Conservation (phyloP, 2,797 vertebrate genomes). For the Thaleichthys pacificus region DNA sequence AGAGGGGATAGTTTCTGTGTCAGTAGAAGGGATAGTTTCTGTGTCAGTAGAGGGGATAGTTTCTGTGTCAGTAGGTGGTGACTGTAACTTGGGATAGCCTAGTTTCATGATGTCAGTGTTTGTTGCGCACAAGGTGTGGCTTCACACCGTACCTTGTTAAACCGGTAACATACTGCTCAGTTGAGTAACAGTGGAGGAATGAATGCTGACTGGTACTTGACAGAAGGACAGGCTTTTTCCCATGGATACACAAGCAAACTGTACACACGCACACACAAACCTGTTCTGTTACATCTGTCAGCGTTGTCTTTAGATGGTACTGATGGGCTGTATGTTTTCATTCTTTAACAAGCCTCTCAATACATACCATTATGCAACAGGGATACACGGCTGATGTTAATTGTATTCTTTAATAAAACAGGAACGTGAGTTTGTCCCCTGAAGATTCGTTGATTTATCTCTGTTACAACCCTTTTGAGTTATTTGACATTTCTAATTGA, state of each 20-base stretch:
- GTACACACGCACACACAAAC: neutral
- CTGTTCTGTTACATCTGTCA: neutral
- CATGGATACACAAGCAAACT: neutral
- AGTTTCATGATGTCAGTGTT: neutral
- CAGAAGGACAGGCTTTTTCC: neutral
- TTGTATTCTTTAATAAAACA: no score
- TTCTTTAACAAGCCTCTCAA: neutral
- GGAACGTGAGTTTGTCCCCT: no score
- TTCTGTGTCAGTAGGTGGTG: neutral
- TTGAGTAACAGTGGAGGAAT: conserved; percentile 32
- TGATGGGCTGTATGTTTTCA: neutral
- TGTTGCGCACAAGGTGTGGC: neutral
- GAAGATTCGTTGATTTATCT: neutral
- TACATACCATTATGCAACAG: no score
- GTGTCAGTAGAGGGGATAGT: no score
- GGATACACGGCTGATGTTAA: no score
- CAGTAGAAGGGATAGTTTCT: no score
- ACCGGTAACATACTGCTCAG: conserved; percentile 36
- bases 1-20: no score
- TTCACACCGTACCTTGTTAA: conserved; percentile 52
- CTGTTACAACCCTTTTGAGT: neutral
- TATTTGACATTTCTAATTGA: neutral
- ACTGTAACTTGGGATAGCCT: neutral
- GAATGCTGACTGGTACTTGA: conserved; percentile 41
- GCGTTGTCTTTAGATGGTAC: neutral